Conservation (phyloP, 2,888 invertebrate genomes). For the Metopia argyrocephala region DNA sequence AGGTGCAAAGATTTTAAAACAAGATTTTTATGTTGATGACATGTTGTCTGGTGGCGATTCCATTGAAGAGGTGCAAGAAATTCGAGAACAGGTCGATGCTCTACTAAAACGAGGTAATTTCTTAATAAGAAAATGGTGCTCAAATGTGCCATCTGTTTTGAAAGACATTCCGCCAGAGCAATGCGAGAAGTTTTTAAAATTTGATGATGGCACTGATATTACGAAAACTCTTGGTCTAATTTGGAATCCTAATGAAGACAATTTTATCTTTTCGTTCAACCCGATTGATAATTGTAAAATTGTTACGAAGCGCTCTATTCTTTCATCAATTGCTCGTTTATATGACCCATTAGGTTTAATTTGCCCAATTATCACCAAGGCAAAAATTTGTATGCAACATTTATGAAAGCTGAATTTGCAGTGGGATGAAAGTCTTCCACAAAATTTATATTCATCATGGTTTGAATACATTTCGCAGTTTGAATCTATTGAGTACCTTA, state of each 20-base stretch:
- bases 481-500: background rate
- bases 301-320: too few relatives aligned
- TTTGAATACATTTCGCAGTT: background rate
- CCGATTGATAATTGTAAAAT: background rate
- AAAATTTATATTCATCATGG: background rate
- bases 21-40: constrained; percentile 67
- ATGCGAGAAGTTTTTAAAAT: constrained; percentile 31
- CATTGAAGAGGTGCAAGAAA: too few relatives aligned
- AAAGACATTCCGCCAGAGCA: background rate
- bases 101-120: constrained; percentile 52
- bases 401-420: constrained; percentile 25
- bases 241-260: constrained; percentile 15
- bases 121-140: constrained; percentile 63
- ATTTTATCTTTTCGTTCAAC: constrained; percentile 17
- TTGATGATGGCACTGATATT: constrained; percentile 37
- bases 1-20: constrained; percentile 52
- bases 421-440: constrained; percentile 1
- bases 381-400: constrained; percentile 41
- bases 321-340: constrained; percentile 33
- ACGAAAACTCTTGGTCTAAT: constrained; percentile 41
- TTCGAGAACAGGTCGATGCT: constrained; percentile 33
- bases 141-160: constrained; percentile 32
- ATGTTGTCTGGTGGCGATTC: constrained; percentile 50
- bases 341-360: constrained; percentile 51
- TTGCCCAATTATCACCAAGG: constrained; percentile 42